Evolutionary conservation across 1,140 invertebrate species (phyloP), one percentile per base, ranked within the genome.

Genomic region (Lepidurus apus): DNA sequence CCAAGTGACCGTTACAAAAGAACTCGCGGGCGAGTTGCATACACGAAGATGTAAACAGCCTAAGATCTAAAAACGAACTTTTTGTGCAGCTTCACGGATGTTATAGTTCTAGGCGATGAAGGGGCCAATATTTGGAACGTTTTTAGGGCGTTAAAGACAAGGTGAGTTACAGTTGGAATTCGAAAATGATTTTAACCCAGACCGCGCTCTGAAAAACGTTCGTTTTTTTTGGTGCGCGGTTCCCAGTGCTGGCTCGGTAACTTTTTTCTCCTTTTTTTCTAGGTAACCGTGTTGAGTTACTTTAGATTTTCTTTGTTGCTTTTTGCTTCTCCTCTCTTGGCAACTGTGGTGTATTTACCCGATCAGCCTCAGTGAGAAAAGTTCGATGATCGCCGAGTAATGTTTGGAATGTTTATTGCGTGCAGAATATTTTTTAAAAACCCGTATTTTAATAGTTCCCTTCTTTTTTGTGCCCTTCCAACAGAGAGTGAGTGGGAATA

Each of bases 181-280:
- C 21, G 53, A 65, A n/a, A 65, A 65, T 65, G 53, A 21, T 65
- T 65, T 65, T 65, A 65, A 65, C 53, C 53, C 53, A 65, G 53
- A 65, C 53, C 21, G 53, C n/a, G 21, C 21, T 65, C 4, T 1
- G 53, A 65, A 65, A 65, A 65, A 65, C 6, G 17, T 17, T 65
- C 53, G 21, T 65, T 65, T 65, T 65, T 34, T 34, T 65, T 65
- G 7, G 53, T 21, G 17, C 53, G 17, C 53, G 21, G 53, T 65
- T 65, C 53, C 53, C 21, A 21, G n/a, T 65, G 53, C 53, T n/a
- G 34, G 34, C 34, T 65, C 17, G 21, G 21, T 65, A 65, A 13
- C 53, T 65, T 65, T 3, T 34, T 34, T 34, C 34, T 3, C 53
- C 53, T 21, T 21, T 21, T 65, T 65, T 65, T 65, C 8, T 21